Conservation (phyloP, 2,797 vertebrate species). For the Gallirallus australis region DNA sequence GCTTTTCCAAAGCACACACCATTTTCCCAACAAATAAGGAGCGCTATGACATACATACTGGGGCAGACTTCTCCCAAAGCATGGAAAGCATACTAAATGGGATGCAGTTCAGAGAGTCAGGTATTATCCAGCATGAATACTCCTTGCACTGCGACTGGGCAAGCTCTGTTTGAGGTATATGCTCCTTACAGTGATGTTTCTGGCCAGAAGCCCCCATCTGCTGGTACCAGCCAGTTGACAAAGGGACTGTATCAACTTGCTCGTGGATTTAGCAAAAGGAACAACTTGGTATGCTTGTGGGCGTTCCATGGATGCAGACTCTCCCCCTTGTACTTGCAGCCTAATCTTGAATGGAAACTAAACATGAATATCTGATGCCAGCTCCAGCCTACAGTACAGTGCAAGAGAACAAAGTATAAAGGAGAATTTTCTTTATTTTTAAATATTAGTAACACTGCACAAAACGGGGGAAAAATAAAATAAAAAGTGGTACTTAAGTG, state of each 20-base stretch:
- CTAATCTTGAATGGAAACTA: background rate
- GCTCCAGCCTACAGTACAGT: background rate
- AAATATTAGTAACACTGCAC: constrained; percentile 70
- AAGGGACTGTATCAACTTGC: background rate
- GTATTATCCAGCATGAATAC: background rate
- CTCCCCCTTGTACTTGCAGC: background rate
- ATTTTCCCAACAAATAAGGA: background rate
- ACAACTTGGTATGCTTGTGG: background rate
- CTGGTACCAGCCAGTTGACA: background rate
- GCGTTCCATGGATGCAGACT: background rate
- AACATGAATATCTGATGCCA: background rate
- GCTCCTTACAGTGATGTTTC: background rate
- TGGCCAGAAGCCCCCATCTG: background rate
- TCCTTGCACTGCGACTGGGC: background rate
- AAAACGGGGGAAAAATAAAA: background rate
- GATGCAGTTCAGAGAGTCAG: background rate
- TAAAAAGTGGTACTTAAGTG: constrained; percentile 38
- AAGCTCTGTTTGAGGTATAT: background rate
- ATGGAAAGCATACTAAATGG: background rate
- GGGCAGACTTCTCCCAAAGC: background rate
- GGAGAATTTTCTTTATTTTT: constrained; percentile 67
- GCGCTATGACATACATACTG: accelerated
- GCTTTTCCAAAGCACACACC: background rate
- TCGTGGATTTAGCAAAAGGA: background rate
- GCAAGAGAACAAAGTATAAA: constrained; percentile 50